Evolutionary conservation across 1,140 invertebrate species (phyloP), one percentile per base, ranked within the genome.

Genomic region (Anoplolepis gracilipes): DNA sequence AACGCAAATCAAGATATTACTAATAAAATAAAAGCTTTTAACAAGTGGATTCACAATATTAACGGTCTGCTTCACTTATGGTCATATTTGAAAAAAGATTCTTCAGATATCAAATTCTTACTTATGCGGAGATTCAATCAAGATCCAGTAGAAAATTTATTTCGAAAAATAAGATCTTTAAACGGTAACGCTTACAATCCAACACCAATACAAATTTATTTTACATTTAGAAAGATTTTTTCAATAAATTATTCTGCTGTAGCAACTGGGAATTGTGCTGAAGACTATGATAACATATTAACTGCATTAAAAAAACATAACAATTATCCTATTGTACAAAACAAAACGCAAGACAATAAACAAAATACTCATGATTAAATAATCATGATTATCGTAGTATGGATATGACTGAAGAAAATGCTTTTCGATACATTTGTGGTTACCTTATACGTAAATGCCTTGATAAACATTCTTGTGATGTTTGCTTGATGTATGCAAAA

Each of bases 171-270:
- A 33, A 33, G 30, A 4, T 2, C 30, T 33, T 33, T 33, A 33
- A 33, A 33, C 30, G 30, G 30, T 33, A 33, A 33, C 30, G 30
- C 30, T 33, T 33, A 33, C 30, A 33, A 33, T 4, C 30, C 30
- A 33, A 69, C 67, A 6, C 25, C 42, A 6, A 69, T 30, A 28
- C 16, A 69, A 28, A 28, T 69, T 30, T 70, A 30, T 53, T 70
- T 28, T n/a, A 7, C 67, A 19, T 70, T 70, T 53, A 70, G 28
- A 8, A 70, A 70, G 19, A 13, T 53, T 33, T 70, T 70, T n/a
- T 53, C 46, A 19, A n/a, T 30, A n/a, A n/a, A 70, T 10, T 30
- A 19, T 30, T n/a, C n/a, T n/a, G n/a, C n/a, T 53, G 67, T 70
- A n/a, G 2, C 8, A 70, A 70, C 11, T 10, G 46, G 67, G n/a